Base-by-base conservation (phyloP, 2,888 invertebrate species). In the Sabatieria punctata region DNA sequence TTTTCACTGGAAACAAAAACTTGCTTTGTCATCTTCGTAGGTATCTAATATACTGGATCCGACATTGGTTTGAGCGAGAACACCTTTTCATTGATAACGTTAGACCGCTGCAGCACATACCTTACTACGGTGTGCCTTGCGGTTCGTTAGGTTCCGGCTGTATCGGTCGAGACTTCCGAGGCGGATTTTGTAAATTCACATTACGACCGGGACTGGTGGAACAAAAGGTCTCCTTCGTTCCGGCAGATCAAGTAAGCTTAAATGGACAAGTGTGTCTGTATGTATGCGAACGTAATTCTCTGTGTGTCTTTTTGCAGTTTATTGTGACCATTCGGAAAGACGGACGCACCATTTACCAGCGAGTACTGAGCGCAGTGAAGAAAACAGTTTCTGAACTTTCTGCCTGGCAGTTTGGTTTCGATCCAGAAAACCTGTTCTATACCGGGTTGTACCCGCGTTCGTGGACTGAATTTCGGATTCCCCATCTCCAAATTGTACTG, bases 121-220 rank as follows among this genome's bases (percentile, higher is more conserved):
- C 69, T 2, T 68, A 67, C 45, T 71, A 71, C 59, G 71, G 70
- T 67, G 82, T 80, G 25, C 84, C 84, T 2, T 71, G 83, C 54
- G 85, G 85, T 47, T 83, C 82, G 40, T 78, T 85, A 51, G 85
- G 85, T 2, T 73, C 76, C 52, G 81, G 80, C 1, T 78, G 82
- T 1, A 89, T 93, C 58, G 89, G 89, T 2, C 75, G 89, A 45
- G 89, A 89, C 3, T 91, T 77, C 68, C 78, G 78, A 60, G 72
- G 72, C 13, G 91, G 91, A 19, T 91, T 91, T 69, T 86, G 88
- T 66, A 76, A 89, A 47, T 91, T 70, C 66, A 84, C 85, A 66
- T 72, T 93, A 62, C 76, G 77, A 51, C 91, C 91, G 1, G 89
- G 89, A 42, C 73, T 83, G 49, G 88, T 86, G 68, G 81, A 85